phyloP scores from a whole-genome alignment of 2,888 invertebrate genomes.

The Peribatodes rhomboidaria region DNA sequence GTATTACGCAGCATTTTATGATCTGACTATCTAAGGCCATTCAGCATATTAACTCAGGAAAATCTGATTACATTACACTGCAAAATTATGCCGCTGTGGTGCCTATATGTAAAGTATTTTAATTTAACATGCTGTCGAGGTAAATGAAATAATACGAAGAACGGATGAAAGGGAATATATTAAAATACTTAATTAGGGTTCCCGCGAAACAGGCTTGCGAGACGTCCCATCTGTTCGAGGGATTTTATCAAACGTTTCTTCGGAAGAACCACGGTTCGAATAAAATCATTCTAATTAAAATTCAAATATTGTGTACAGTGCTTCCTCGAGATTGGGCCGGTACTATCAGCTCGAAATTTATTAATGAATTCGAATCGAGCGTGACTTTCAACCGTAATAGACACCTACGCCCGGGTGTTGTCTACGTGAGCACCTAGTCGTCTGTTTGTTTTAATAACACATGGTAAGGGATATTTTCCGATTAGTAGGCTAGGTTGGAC shows the following conservation, averaged over 20 bases:
- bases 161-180: constrained; percentile 73
- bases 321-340: constrained; percentile 40
- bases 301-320: constrained; percentile 66
- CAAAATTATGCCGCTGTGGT: constrained; percentile 52
- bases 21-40: neutral
- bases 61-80: constrained; percentile 44
- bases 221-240: constrained; percentile 65
- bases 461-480: constrained; percentile 68
- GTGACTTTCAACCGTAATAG: constrained; percentile 62
- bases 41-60: constrained; percentile 26
- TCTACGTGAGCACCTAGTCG: constrained; percentile 49
- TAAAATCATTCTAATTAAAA: constrained; percentile 74
- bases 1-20: constrained; percentile 8
- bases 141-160: constrained; percentile 63
- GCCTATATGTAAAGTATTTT: constrained; percentile 50
- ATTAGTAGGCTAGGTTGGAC: constrained; percentile 76
- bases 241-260: constrained; percentile 70
- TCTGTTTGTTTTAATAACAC: constrained; percentile 66
- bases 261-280: constrained; percentile 66
- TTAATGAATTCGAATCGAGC: constrained; percentile 60
- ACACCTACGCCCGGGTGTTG: constrained; percentile 50
- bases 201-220: constrained; percentile 64
- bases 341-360: constrained; percentile 57
- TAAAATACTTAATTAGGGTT: constrained; percentile 81
- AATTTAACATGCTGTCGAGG: constrained; percentile 62